These are phyloP conservation scores for Phymastichus coffea DNA, from an alignment of 1,140 invertebrate species.

Conservation along the genomic window DNA sequence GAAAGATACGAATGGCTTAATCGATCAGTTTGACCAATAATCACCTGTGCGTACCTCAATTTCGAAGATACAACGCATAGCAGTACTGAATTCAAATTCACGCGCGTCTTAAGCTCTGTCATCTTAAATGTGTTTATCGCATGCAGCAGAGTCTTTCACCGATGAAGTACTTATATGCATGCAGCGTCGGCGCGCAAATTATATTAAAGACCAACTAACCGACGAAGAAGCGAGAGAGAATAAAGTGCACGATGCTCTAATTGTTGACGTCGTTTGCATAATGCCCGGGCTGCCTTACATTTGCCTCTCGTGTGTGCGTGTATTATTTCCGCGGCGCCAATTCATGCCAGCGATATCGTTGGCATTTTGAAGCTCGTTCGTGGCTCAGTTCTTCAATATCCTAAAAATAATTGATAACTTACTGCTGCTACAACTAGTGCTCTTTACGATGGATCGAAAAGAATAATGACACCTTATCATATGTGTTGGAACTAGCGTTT, in stretches of 20 bases:
- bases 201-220: slow-evolving; percentile 48
- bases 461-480: too few species aligned
- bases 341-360: background rate
- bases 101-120: too few species aligned
- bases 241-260: slow-evolving; percentile 49
- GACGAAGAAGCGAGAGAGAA: too few species aligned
- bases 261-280: slow-evolving; percentile 54
- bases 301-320: slow-evolving; percentile 11
- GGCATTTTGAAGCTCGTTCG: too few species aligned
- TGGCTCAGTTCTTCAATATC: slow-evolving; percentile 23
- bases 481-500: too few species aligned
- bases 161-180: slow-evolving; percentile 15
- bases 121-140: background rate
- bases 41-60: background rate
- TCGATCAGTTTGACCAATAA: slow-evolving; percentile 5
- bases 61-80: too few species aligned
- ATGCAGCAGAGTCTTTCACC: background rate
- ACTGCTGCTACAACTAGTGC: slow-evolving; percentile 46
- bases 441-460: too few species aligned
- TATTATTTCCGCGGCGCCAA: slow-evolving; percentile 12
- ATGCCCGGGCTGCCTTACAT: slow-evolving; percentile 38
- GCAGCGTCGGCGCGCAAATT: slow-evolving; percentile 33
- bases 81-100: too few species aligned
- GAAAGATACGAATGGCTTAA: background rate
- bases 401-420: slow-evolving; percentile 51